Percentiles rank a stretch among this genome's conserved stretches.
These are phyloP conservation scores for Cygnus atratus DNA, from an alignment of 2,113 vertebrate genomes.

Conservation along the genomic window DNA sequence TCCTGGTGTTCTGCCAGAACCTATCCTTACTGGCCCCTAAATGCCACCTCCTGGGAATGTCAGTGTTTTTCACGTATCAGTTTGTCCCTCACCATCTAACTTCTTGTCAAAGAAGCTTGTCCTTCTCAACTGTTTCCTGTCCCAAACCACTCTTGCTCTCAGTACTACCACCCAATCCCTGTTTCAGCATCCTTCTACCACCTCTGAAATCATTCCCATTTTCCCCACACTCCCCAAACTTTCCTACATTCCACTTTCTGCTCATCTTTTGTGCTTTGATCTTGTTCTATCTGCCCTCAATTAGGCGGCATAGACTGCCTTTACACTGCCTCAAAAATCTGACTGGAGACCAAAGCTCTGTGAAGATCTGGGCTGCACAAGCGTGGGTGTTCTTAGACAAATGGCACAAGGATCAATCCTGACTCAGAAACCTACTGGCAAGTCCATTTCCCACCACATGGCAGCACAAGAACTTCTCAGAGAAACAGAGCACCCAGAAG, in stretches of 20 bases:
- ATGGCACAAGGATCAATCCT: not conserved
- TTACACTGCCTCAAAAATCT: not conserved
- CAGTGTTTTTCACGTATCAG: not conserved
- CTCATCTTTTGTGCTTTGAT: not conserved
- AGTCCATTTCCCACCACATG: not conserved
- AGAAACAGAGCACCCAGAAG: not conserved
- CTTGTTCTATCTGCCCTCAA: not conserved
- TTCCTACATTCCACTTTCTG: not conserved
- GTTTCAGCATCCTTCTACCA: not conserved
- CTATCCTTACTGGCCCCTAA: not conserved
- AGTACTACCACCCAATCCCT: not conserved
- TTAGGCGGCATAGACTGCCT: not conserved
- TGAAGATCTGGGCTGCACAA: not conserved
- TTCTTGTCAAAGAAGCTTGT: not conserved
- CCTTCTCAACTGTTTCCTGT: not conserved
- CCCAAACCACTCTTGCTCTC: not conserved
- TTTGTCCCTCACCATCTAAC: not conserved
- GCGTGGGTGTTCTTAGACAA: not conserved
- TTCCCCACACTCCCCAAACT: not conserved
- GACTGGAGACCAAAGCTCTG: not conserved
- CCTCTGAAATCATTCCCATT: not conserved
- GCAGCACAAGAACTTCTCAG: not conserved
- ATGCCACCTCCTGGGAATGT: not conserved
- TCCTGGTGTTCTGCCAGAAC: not conserved
- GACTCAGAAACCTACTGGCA: not conserved